Percentiles rank a stretch among this genome's conserved stretches.
phyloP scores from a whole-genome alignment of 2,113 vertebrate genomes.

The Myotis yumanensis region DNA sequence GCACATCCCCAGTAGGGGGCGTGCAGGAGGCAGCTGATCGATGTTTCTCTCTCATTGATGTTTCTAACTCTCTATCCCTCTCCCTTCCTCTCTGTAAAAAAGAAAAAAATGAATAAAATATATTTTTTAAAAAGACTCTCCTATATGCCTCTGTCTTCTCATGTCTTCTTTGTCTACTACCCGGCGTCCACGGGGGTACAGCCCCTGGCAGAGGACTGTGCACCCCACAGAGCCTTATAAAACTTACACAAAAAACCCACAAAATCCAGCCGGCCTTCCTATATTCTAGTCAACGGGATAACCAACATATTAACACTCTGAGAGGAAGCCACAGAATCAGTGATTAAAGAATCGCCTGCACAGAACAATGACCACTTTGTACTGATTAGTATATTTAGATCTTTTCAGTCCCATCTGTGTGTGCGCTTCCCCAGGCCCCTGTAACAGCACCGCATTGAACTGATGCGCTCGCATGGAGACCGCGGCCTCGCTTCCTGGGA shows the following conservation, averaged over 20 bases:
- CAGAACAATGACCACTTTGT: background rate
- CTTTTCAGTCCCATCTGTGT: background rate
- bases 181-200: no score
- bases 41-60: no score
- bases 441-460: background rate
- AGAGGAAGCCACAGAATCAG: background rate
- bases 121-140: no score
- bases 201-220: no score
- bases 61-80: no score
- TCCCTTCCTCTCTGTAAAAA: no score
- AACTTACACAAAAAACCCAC: conserved; percentile 45
- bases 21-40: no score
- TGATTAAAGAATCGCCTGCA: background rate
- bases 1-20: no score
- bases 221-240: background rate
- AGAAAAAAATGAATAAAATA: no score
- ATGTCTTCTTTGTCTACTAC: no score
- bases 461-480: background rate
- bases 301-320: background rate
- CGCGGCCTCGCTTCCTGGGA: background rate
- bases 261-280: background rate
- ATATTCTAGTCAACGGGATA: background rate
- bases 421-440: background rate
- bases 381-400: background rate
- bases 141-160: no score